Percentiles rank a stretch among this genome's conserved stretches.
Evolutionary conservation across 2,113 vertebrate genomes (phyloP).

Genomic region (Odocoileus hemionus): DNA sequence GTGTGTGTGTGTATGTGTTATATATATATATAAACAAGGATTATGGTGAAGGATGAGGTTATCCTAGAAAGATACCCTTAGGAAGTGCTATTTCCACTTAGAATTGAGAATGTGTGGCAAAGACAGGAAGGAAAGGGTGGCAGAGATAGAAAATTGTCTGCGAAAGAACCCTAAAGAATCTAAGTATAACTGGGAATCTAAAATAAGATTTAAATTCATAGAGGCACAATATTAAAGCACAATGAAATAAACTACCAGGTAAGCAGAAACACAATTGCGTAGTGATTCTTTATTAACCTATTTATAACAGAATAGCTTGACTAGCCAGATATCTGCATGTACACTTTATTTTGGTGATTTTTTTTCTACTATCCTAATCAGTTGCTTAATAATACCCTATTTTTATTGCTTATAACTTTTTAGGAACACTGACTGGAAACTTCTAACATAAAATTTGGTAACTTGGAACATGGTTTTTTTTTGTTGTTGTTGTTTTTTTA

Average conservation of each 20-base stretch:
- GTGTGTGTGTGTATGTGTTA: neutral
- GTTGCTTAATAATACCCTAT: neutral
- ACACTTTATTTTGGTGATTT: neutral
- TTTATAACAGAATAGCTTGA: neutral
- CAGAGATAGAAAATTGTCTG: neutral
- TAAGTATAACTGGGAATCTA: neutral
- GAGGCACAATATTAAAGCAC: neutral
- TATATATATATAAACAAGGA: neutral
- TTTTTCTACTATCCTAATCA: neutral
- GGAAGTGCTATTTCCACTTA: neutral
- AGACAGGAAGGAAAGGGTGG: neutral
- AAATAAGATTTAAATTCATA: constrained; percentile 4
- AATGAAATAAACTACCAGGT: neutral
- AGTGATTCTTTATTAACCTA: neutral
- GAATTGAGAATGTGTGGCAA: neutral
- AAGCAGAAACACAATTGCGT: neutral
- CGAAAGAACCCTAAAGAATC: neutral
- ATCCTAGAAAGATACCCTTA: neutral
- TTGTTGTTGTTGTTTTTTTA: neutral
- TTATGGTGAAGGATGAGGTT: neutral
- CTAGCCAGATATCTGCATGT: neutral
- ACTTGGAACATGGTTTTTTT: neutral
- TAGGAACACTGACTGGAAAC: neutral
- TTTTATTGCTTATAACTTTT: neutral
- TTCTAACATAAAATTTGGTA: neutral